Evolutionary conservation across 2,888 invertebrate genomes (phyloP), one percentile per base, ranked within the genome.

Genomic region (Dermolepida albohirtum): DNA sequence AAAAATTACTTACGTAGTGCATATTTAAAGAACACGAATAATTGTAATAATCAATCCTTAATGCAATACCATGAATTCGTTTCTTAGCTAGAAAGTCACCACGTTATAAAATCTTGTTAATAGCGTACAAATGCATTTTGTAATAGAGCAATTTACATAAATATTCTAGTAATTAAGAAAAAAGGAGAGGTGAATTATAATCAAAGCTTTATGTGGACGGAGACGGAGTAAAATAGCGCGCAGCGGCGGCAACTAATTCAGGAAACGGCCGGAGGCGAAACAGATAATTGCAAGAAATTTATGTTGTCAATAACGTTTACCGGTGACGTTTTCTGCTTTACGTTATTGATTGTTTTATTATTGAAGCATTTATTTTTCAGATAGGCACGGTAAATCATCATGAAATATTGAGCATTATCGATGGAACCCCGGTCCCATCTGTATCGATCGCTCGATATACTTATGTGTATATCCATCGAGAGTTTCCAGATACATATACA

Each of bases 311-410:
- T 68, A 70, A 67, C 67, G 67, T 67, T 67, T 67, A 67, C 55
- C 66, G 39, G 49, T 50, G 66, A 66, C 57, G 57, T 50, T 66
- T 50, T 62, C 63, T 63, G 8, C 54, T 44, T 66, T 57, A 57
- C 55, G 54, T 68, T 70, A 70, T 70, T 68, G 62, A 70, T 70
- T 68, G 70, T 70, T 70, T 70, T 70, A 70, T 70, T 70, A 68
- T 68, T 66, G 66, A 59, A 39, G 66, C 52, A 66, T 70, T 70
- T 66, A 70, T 70, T 64, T 34, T 64, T 50, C 40, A 50, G 68
- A 68, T 68, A 64, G 66, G 66, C 62, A 51, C 27, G 55, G 66
- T 70, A 68, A 70, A 70, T 70, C 70, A 70, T 66, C n/a, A 68
- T 66, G 66, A 66, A 57, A 66, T 66, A 66, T 66, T 55, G 66